These are phyloP conservation scores for Pelusios castaneus DNA, from an alignment of 2,113 vertebrate species.

Conservation along the genomic window DNA sequence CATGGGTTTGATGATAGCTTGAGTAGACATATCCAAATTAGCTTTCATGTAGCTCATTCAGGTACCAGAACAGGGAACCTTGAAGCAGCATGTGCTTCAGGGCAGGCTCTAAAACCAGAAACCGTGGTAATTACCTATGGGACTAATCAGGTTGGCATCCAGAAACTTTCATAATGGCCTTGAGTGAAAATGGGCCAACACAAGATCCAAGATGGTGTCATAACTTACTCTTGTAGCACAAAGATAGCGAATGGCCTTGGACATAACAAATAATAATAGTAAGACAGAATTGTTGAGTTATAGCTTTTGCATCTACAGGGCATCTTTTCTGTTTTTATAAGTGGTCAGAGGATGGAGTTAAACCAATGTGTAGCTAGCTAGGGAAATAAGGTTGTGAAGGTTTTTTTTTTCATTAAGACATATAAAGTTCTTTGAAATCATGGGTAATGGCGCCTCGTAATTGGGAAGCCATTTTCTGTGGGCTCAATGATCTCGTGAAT, in stretches of 20 bases:
- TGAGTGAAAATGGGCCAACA: background rate
- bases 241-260: background rate
- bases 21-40: background rate
- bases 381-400: background rate
- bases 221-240: background rate
- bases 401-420: conserved; percentile 12
- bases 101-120: background rate
- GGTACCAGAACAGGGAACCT: background rate
- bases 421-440: conserved; percentile 14
- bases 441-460: background rate
- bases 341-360: background rate
- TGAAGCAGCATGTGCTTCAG: background rate
- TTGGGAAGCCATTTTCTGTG: conserved; percentile 24
- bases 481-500: no score
- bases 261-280: background rate
- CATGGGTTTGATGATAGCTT: background rate
- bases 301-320: background rate
- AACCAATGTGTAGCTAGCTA: background rate
- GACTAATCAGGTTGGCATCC: background rate
- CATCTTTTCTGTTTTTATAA: background rate
- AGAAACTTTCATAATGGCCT: background rate
- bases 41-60: background rate
- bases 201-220: background rate
- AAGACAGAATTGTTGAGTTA: background rate
- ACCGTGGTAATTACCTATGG: background rate